Evolutionary conservation across 2,797 vertebrate species (phyloP), one percentile per base, ranked within the genome.

Genomic region (Ambastaia sidthimunki): DNA sequence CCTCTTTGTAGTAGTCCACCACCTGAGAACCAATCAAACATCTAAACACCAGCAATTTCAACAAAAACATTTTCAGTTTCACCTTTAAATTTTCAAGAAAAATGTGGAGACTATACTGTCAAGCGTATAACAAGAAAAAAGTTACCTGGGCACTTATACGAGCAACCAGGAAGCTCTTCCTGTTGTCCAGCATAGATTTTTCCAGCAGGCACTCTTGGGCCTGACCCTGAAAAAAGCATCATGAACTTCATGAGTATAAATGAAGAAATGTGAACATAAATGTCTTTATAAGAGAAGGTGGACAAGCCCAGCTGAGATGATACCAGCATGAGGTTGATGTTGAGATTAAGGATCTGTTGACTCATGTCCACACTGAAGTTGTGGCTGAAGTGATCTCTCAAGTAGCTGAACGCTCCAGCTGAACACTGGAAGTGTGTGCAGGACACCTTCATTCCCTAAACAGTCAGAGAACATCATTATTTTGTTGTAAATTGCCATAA

Each of bases 311-410:
- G 44, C 9, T 41, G 4, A 41, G 18, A 28, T 19, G 12, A 25
- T 86, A 99, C 98, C 95, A 99, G 93, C 97, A 98, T 99, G 66
- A 99, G 96, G 90, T 98, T 99, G 92, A 98, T 96, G 85, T 99
- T 98, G 89, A 99, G 97, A 83, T 94, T 98, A 7, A 99, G 96
- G 90, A 99, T 97, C 93, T 98, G 97, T 87, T 97, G 97, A 79
- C 97, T 98, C 97, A 99, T 99, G 89, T 99, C 98, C 0, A 98
- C 96, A 0, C 98, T 99, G 93, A 95, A 99, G 88, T 95, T 96
- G 74, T 98, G 97, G 6, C 95, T 95, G 90, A 98, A 99, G 85
- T 99, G 95, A 67, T 99, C 97, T 19, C 95, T 91, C 67, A 99
- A 93, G 90, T 98, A 99, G n/a, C 96, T 93, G 48, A 99, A 99